Evolutionary conservation across 2,113 vertebrate species (phyloP), one percentile per base, ranked within the genome.

Genomic region (Sinocyclocheilus anophthalmus): DNA sequence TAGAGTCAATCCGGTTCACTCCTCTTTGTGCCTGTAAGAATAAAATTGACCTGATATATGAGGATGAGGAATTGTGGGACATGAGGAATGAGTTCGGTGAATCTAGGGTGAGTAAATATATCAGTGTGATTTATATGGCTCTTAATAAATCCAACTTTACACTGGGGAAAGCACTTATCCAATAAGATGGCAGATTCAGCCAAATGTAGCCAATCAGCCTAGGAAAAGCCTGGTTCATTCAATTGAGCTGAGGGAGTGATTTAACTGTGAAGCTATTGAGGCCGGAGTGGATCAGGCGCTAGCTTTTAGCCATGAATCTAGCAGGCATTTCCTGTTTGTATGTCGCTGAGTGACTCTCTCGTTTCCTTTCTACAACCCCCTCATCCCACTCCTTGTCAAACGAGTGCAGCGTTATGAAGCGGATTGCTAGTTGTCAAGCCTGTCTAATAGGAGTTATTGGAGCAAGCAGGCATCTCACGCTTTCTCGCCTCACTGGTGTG

Each of bases 111-210:
- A 83, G 76, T 63, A 86, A 84, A 79, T 61, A 67, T 77, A 83
- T 88, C 63, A 76, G 9, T 45, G 37, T 57, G 78, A 76, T 86
- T 82, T 83, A 69, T 76, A 76, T 61, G 50, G 24, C 72, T 76
- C 79, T 63, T 85, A 88, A 88, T 88, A 88, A 85, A 83, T 85
- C 79, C 73, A 77, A 63, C 48, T 69, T 77, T 33, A 26, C 33
- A 26, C 84, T 33, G 39, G 20, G 30, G 75, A 63, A 39, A 73
- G 65, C 33, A 45, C 57, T 80, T 80, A 79, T 72, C 22, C 75
- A 86, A 59, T 65, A 79, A 88, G 65, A 70, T 63, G n/a, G 63
- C 50, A 50, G 63, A 72, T 78, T 72, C 85, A 63, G 85, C 85
- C 67, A 57, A 73, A 80, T 65, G 26, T 63, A 39, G 26, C 80